Evolutionary conservation across 2,888 invertebrate species (phyloP).

Genomic region (Acleris sparsana): DNA sequence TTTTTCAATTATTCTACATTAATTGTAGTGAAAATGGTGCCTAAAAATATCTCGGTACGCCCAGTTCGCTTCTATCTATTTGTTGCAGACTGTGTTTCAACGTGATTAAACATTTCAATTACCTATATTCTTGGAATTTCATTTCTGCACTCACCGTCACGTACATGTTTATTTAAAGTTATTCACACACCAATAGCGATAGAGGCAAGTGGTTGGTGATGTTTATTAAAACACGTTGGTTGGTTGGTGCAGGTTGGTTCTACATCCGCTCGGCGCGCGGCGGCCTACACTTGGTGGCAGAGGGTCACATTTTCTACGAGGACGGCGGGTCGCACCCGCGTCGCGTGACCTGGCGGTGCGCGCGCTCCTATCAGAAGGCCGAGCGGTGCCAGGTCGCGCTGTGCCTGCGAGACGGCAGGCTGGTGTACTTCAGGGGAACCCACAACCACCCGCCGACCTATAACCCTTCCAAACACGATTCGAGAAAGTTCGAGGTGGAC

Average conservation of each 20-base stretch:
- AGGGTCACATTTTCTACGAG: constrained; percentile 79
- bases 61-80: background rate
- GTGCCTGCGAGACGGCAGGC: constrained; percentile 75
- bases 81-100: background rate
- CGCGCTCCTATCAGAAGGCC: constrained; percentile 78
- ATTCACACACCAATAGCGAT: background rate
- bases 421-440: constrained; percentile 75
- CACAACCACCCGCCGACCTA: constrained; percentile 79
- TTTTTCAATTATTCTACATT: background rate
- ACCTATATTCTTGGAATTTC: constrained; percentile 11
- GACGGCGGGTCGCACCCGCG: constrained; percentile 78
- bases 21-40: too few relatives aligned
- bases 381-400: constrained; percentile 78
- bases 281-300: constrained; percentile 74
- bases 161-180: constrained; percentile 2
- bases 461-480: constrained; percentile 75
- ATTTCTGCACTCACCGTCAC: constrained; percentile 2
- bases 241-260: constrained; percentile 75
- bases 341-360: constrained; percentile 78
- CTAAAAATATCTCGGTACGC: background rate
- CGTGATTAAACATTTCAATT: constrained; percentile 12
- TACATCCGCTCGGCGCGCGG: constrained; percentile 79
- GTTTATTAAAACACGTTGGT: constrained; percentile 41
- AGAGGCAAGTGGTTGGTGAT: constrained; percentile 8
- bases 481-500: constrained; percentile 75